Evolutionary conservation across 92 coral and sea anemone species (phyloP), one percentile per base, ranked within the genome.

Genomic region (Scolanthus callimorphus): DNA sequence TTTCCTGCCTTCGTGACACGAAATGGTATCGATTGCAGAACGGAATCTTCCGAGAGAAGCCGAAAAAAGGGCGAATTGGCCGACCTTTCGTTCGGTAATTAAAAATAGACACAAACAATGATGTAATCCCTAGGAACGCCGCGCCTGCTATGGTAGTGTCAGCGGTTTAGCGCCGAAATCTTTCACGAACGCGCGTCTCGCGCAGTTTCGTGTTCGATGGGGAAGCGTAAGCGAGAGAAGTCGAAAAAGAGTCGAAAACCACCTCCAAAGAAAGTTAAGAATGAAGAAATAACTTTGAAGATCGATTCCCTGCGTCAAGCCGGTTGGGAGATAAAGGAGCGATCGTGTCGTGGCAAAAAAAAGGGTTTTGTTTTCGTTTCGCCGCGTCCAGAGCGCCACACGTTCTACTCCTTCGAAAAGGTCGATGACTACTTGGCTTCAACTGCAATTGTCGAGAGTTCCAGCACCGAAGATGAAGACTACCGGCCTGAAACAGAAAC

Each of bases 21-120:
- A 34, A 15, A 34, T 34, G 41, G 41, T 34, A 34, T 34, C 41
- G 41, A 15, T 15, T 34, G 41, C 15, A 34, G 41, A 34, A 34
- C 41, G 15, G 41, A 6, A 34, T 6, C 41, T 6, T 34, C 41
- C 41, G 41, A 34, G 15, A 34, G 15, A 34, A 34, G 6, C 41
- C 41, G 41, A 34, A 34, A 34, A 6, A 34, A 34, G 15, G 41
- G 8, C 41, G 6, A 34, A 34, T 34, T 34, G 6, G n/a, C 15
- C 41, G 41, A 34, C 41, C 41, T 15, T 34, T 34, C 41, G 41
- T n/a, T n/a, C n/a, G n/a, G n/a, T n/a, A n/a, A n/a, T n/a, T n/a
- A n/a, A n/a, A n/a, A n/a, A n/a, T n/a, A n/a, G n/a, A n/a, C n/a
- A 34, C 15, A 57, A 57, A 57, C 63, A 57, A 57, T 57, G 63